Percentiles rank a stretch among this genome's conserved stretches.
Evolutionary conservation across 2,797 vertebrate genomes (phyloP).

Genomic region (Cottoperca gobio): DNA sequence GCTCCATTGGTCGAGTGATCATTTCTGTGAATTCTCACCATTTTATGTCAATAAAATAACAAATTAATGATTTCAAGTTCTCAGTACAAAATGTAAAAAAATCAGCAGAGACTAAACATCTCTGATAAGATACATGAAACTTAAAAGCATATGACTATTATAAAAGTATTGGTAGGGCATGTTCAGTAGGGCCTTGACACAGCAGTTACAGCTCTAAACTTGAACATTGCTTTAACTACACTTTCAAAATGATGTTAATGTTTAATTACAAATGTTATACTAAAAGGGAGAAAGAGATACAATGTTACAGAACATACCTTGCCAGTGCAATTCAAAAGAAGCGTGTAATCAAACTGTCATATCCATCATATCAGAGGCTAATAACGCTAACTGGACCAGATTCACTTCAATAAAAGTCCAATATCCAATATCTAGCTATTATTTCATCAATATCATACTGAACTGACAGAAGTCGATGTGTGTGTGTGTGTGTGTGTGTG

Average conservation of each 20-base stretch:
- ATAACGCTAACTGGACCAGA: background rate
- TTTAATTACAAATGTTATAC: background rate
- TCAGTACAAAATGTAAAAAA: background rate
- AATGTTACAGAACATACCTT: background rate
- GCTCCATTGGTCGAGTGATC: slow-evolving; percentile 2
- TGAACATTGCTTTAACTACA: background rate
- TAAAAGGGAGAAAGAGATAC: background rate
- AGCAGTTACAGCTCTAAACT: background rate
- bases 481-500: slow-evolving; percentile 2
- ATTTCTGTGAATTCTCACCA: background rate
- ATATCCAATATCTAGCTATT: background rate
- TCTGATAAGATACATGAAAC: background rate
- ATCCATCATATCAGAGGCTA: background rate
- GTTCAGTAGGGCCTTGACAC: background rate
- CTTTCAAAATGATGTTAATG: slow-evolving; percentile 9
- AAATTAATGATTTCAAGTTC: background rate
- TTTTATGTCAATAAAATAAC: background rate
- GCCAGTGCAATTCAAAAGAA: background rate
- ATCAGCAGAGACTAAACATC: background rate
- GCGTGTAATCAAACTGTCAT: background rate
- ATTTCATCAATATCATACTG: background rate
- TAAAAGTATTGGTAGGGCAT: background rate
- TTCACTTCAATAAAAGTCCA: background rate
- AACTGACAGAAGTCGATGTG: background rate
- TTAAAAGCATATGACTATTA: background rate